Percentiles rank a stretch among this genome's conserved stretches.
Evolutionary conservation across 2,888 invertebrate species (phyloP).

Genomic region (Scelioninae gen. 1): DNA sequence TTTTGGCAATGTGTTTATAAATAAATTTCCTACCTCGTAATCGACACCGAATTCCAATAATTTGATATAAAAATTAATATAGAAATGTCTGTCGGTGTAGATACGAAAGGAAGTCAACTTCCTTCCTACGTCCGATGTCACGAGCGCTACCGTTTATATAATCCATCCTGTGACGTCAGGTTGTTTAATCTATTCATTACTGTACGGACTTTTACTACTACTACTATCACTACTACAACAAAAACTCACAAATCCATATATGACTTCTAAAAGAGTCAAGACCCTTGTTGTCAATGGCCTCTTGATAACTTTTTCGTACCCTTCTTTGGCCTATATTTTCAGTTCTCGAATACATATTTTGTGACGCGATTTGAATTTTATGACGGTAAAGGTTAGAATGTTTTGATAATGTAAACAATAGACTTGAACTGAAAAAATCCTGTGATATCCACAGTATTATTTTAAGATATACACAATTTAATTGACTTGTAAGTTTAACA

Average conservation of each 20-base stretch:
- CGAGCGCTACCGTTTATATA: slow-evolving; percentile 82
- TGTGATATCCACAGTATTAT: too few species aligned
- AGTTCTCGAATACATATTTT: too few species aligned
- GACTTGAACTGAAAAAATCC: too few species aligned
- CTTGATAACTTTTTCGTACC: slow-evolving; percentile 39
- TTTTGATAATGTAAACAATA: too few species aligned
- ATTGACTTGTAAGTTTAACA: too few species aligned
- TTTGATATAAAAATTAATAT: slow-evolving; percentile 44
- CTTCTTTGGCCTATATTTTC: slow-evolving; percentile 29
- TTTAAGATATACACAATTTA: too few species aligned
- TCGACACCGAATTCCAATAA: too few species aligned
- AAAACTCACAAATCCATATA: slow-evolving; percentile 13
- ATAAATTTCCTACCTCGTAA: too few species aligned
- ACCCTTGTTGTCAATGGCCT: slow-evolving; percentile 52
- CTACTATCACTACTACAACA: too few species aligned
- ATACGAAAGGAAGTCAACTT: slow-evolving; percentile 83
- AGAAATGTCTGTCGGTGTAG: slow-evolving; percentile 71
- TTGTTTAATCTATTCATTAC: slow-evolving; percentile 83
- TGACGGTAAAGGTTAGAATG: too few species aligned
- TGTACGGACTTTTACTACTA: slow-evolving; percentile 48
- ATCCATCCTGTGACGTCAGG: slow-evolving; percentile 84
- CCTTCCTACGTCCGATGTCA: slow-evolving; percentile 83
- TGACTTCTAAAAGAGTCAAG: slow-evolving; percentile 47
- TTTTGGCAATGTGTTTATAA: neutral
- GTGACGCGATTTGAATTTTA: too few species aligned